A percentile compares a stretch with the other conserved stretches of the same genome.
Conservation (phyloP, 1,140 invertebrate genomes). For the Neomicropteryx cornuta region DNA sequence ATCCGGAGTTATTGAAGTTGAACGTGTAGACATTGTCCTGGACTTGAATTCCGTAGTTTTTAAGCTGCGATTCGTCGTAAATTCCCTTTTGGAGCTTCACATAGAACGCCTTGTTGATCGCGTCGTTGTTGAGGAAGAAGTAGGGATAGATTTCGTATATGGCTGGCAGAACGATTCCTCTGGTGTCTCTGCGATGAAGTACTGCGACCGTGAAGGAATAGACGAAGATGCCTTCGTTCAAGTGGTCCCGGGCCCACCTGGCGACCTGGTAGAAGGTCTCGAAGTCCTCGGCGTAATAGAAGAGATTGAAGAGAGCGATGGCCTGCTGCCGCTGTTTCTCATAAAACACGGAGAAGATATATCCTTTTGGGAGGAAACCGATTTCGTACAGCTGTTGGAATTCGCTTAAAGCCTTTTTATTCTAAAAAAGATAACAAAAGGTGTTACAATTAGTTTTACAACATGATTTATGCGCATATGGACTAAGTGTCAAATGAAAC, state of each 20-base stretch:
- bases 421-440: conserved; percentile 21
- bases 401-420: conserved; percentile 35
- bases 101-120: conserved; percentile 39
- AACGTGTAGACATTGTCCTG: conserved; percentile 26
- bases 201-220: conserved; percentile 40
- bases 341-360: conserved; percentile 42
- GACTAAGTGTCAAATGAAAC: too few species aligned
- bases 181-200: conserved; percentile 35
- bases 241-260: conserved; percentile 33
- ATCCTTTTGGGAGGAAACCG: conserved; percentile 33
- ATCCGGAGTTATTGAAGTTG: conserved; percentile 43
- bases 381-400: conserved; percentile 40
- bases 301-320: conserved; percentile 33
- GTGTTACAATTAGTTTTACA: background rate
- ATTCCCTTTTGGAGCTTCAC: conserved; percentile 34
- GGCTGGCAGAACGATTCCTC: conserved; percentile 37
- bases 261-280: conserved; percentile 42
- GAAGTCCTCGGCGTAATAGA: conserved; percentile 43
- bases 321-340: conserved; percentile 32
- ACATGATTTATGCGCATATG: background rate
- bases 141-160: conserved; percentile 43
- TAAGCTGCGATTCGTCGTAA: conserved; percentile 5
- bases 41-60: conserved; percentile 23
- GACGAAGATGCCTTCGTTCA: conserved; percentile 42
- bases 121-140: conserved; percentile 37